Percentiles rank a stretch among this genome's conserved stretches.
Evolutionary conservation across 2,797 vertebrate species (phyloP).

Genomic region (Premnoplex brunnescens): DNA sequence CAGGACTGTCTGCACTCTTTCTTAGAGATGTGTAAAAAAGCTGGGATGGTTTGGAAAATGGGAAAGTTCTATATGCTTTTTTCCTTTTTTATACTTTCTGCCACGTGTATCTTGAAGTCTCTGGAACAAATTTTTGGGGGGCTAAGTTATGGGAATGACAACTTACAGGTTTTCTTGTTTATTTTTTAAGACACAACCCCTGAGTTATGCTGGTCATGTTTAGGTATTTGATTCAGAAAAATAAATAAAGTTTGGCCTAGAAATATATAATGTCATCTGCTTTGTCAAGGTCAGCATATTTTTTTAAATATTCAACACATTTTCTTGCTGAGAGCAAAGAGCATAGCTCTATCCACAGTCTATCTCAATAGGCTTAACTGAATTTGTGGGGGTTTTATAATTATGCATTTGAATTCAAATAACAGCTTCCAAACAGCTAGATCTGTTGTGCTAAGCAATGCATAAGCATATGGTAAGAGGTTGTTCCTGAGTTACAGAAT

Average conservation of each 20-base stretch:
- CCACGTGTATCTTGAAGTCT: background rate
- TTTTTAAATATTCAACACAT: background rate
- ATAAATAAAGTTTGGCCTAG: background rate
- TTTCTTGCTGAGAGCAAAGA: background rate
- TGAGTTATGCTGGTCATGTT: background rate
- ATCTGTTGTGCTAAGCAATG: background rate
- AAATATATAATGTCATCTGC: background rate
- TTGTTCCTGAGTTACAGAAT: background rate
- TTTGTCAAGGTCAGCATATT: background rate
- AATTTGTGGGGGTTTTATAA: background rate
- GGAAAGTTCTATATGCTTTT: background rate
- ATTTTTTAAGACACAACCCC: background rate
- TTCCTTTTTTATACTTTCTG: background rate
- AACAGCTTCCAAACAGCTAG: background rate
- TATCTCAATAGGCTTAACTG: background rate
- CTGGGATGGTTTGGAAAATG: background rate
- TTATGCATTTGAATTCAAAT: background rate
- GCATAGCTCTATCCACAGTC: background rate
- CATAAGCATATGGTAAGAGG: background rate
- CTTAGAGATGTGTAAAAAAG: background rate
- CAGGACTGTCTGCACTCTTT: background rate
- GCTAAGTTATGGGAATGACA: background rate
- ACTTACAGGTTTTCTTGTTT: background rate
- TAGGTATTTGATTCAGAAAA: background rate
- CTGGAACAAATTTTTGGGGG: background rate